Evolutionary conservation across 2,797 vertebrate genomes (phyloP), one percentile per base, ranked within the genome.

Genomic region (Sebastes hubbsi): DNA sequence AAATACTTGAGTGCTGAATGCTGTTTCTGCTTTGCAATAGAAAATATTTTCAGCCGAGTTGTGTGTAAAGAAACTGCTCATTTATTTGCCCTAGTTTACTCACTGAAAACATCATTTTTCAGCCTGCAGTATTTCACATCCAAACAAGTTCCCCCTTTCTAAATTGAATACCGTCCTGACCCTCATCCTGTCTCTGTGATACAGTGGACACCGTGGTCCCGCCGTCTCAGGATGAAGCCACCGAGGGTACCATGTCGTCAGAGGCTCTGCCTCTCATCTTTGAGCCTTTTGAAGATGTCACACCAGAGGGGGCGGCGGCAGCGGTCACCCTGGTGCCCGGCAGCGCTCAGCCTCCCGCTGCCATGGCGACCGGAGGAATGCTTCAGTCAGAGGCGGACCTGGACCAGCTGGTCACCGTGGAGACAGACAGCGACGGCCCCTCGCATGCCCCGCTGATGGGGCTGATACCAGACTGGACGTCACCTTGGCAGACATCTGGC

Each of bases 191-290:
- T 75, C 59, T 80, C 59, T 86, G 67, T 83, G 55, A 24, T 75
- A 52, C 87, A 93, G 95, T 63, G 59, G 90, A 93, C 77, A 91
- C 89, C 0, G 76, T 66, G 9, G 87, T 73, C 69, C 89, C 91
- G 22, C 90, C 90, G 58, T 89, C 93, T 72, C 92, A 93, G 83
- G 94, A 95, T 36, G 89, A 93, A 38, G 76, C 92, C 87, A 94
- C 90, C 4, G 95, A 96, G 80, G 91, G 91, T 36, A 95, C 94
- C 56, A 95, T 95, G 95, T 95, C 95, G 1, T 95, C 95, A 0
- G 92, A 95, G 83, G 91, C 93, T 9, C 93, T 96, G 18, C 95
- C 95, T 65, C 92, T 96, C 82, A 96, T 96, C 86, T 96, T 96
- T 49, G 95, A 96, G 79, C 95, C 95, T 2, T 81, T 92, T 27